Evolutionary conservation across 2,113 vertebrate species (phyloP), one percentile per base, ranked within the genome.

Genomic region (Dasyornis broadbenti): DNA sequence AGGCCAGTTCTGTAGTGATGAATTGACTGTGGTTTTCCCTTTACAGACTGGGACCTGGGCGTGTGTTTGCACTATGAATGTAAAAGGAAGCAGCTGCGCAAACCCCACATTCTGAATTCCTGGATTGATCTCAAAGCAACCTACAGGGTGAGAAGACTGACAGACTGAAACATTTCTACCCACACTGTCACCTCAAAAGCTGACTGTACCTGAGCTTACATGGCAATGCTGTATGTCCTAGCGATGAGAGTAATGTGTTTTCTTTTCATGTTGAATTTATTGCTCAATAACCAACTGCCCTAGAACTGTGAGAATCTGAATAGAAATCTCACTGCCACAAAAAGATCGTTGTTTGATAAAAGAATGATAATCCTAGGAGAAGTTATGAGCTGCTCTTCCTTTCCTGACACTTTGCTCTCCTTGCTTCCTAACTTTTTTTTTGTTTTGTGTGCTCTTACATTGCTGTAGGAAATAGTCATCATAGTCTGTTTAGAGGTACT

Each of bases 41-140:
- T 75, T 96, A 77, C 79, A 99, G 99, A 99, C 90, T 99, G 99
- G 99, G 99, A 99, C 97, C 98, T 99, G 61, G 99, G 99, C 0
- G 98, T 99, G 90, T 99, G 99, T 97, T 97, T 99, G 96, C 98
- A 98, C 57, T 99, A 99, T 10, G 99, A 99, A 81, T 99, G 99
- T 96, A 99, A 98, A 97, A 98, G 99, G 86, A 99, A 99, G 97
- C 99, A 99, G 96, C 97, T 99, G 68, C 87, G 94, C 82, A 99
- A 99, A 96, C 99, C 99, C 8, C 92, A 98, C 40, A 97, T 98
- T 42, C 98, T 99, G 56, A 99, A 98, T 91, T 98, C 98, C 94
- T 99, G 99, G 99, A 99, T 99, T 78, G 99, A 99, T 94, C 98
- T 99, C 90, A 98, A 99, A 95, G 98, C 97, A 79, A 99, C 98